These are phyloP conservation scores for Chauna torquata DNA, from an alignment of 2,113 vertebrate species.

Conservation along the genomic window DNA sequence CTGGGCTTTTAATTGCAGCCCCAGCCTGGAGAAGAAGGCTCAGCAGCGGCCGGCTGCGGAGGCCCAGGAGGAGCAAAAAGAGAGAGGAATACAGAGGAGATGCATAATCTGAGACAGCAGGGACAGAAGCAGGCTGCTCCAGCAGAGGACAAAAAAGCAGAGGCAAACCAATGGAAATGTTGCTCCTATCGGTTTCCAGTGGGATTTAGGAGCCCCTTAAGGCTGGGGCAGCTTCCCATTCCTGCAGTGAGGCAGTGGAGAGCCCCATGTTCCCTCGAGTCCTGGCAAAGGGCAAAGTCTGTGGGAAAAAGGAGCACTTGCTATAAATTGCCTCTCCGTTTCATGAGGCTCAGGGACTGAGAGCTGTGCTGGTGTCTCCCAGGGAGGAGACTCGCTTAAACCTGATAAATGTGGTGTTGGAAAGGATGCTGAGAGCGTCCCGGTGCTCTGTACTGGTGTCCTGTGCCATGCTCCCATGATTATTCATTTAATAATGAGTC, in stretches of 20 bases:
- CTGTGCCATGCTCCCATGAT: no score
- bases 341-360: background rate
- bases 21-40: background rate
- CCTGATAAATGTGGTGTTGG: background rate
- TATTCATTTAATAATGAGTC: background rate
- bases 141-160: background rate
- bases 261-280: rapidly evolving
- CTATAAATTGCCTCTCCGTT: background rate
- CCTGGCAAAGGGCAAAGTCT: background rate
- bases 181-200: background rate
- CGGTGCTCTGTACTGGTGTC: background rate
- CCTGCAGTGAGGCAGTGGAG: background rate
- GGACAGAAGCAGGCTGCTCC: background rate
- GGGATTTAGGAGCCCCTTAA: background rate
- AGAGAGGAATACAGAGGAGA: background rate
- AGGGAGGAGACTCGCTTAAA: background rate
- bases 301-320: background rate
- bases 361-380: background rate
- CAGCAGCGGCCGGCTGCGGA: background rate
- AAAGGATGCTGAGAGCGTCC: background rate
- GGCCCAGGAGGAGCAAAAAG: background rate
- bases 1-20: conserved; percentile 33
- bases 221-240: background rate
- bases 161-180: background rate
- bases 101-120: background rate